phyloP scores from a whole-genome alignment of 2,888 invertebrate genomes.

The Nymphalis urticae region DNA sequence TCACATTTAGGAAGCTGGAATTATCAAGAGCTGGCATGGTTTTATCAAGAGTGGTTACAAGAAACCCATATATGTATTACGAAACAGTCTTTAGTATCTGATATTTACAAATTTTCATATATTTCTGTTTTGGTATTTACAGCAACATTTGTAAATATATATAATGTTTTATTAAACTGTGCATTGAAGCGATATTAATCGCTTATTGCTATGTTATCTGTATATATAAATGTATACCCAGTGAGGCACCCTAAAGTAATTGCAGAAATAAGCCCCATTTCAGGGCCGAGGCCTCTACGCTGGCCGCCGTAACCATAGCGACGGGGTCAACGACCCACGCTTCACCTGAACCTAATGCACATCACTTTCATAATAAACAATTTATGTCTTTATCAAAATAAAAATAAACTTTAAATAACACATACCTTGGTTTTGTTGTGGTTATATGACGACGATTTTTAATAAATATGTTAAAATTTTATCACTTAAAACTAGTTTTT shows the following conservation, averaged over 20 bases:
- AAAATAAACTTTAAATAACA: neutral
- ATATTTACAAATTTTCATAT: no score
- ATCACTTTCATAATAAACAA: constrained; percentile 25
- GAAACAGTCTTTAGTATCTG: no score
- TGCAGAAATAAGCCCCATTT: constrained; percentile 35
- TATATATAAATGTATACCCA: constrained; percentile 2
- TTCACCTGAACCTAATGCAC: constrained; percentile 50
- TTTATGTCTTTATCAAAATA: constrained; percentile 19
- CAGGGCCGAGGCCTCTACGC: constrained; percentile 52
- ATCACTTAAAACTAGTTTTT: neutral
- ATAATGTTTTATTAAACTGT: no score
- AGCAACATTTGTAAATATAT: no score
- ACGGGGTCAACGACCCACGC: constrained; percentile 73
- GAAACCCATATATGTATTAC: no score
- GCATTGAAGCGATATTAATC: no score
- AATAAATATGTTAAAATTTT: neutral
- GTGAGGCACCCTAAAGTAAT: constrained; percentile 30
- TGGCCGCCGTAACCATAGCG: constrained; percentile 66
- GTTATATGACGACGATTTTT: neutral
- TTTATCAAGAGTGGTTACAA: no score
- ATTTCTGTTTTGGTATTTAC: no score
- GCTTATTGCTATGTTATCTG: no score
- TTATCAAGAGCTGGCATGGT: no score
- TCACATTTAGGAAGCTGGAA: no score
- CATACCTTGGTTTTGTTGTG: constrained; percentile 7